Percentiles rank a stretch among this genome's conserved stretches.
These are phyloP conservation scores for Melanostoma mellinum DNA, from an alignment of 2,888 invertebrate genomes.

Conservation along the genomic window DNA sequence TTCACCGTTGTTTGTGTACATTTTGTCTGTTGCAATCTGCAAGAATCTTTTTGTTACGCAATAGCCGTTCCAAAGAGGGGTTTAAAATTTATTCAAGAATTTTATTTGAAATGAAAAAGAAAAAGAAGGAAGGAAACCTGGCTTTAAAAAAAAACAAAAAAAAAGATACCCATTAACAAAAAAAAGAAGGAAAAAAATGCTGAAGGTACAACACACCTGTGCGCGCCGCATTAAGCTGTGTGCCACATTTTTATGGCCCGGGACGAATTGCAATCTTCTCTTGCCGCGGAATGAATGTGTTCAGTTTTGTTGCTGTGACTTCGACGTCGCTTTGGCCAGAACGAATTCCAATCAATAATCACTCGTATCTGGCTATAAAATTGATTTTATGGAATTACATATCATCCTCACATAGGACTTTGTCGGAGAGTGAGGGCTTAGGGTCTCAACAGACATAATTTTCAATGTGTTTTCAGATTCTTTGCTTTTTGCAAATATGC, in stretches of 20 bases:
- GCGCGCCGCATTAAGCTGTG: constrained; percentile 50
- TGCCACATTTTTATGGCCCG: constrained; percentile 59
- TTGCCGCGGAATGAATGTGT: constrained; percentile 27
- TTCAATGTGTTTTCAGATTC: constrained; percentile 50
- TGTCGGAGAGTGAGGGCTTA: neutral
- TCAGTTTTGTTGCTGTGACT: constrained; percentile 1
- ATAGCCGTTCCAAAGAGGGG: constrained; percentile 37
- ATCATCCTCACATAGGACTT: constrained; percentile 34
- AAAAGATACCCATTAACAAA: constrained; percentile 12
- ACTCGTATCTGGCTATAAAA: constrained; percentile 50
- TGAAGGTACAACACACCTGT: constrained; percentile 65
- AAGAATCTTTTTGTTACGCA: constrained; percentile 66
- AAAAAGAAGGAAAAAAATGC: constrained; percentile 24
- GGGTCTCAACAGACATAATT: constrained; percentile 24
- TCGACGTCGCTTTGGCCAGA: constrained; percentile 1
- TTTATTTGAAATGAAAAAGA: constrained; percentile 11
- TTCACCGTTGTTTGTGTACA: constrained; percentile 12
- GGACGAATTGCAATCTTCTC: constrained; percentile 53
- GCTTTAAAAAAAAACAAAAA: constrained; percentile 33
- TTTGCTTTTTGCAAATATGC: constrained; percentile 26
- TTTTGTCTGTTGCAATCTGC: constrained; percentile 33
- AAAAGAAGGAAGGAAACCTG: constrained; percentile 8
- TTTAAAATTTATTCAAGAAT: constrained; percentile 56
- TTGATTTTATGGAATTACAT: constrained; percentile 59
- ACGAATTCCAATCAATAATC: constrained; percentile 64